Evolutionary conservation across 2,888 invertebrate species (phyloP).

Genomic region (Junonia oenone): DNA sequence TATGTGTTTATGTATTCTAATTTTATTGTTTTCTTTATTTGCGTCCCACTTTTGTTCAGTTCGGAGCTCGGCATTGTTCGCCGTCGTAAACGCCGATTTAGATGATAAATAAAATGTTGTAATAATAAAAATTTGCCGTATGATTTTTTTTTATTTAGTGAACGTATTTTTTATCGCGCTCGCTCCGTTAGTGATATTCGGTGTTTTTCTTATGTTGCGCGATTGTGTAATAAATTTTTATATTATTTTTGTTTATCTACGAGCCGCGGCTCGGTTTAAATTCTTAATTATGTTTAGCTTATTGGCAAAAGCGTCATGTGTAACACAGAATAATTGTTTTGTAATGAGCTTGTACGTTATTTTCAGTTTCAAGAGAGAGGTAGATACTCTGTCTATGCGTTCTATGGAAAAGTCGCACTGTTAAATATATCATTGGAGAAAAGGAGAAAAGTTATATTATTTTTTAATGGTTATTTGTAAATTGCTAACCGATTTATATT

Average conservation of each 20-base stretch:
- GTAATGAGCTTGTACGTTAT: background rate
- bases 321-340: background rate
- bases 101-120: constrained; percentile 79
- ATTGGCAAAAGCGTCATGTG: background rate
- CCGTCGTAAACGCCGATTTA: constrained; percentile 77
- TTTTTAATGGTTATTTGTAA: no score
- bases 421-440: no score
- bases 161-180: constrained; percentile 35
- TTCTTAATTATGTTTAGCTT: constrained; percentile 8
- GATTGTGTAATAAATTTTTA: constrained; percentile 32
- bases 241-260: constrained; percentile 24
- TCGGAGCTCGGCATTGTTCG: constrained; percentile 74
- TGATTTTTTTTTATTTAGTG: constrained; percentile 38
- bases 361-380: no score
- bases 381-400: no score
- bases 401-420: no score
- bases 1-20: constrained; percentile 80
- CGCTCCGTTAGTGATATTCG: constrained; percentile 24
- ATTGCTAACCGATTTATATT: no score
- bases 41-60: constrained; percentile 79
- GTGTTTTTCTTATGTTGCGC: constrained; percentile 28
- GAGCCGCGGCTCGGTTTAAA: constrained; percentile 14
- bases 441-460: no score
- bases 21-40: constrained; percentile 80
- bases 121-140: constrained; percentile 46